phyloP scores from a whole-genome alignment of 1,140 invertebrate species.

The Lutraria rhynchaena region DNA sequence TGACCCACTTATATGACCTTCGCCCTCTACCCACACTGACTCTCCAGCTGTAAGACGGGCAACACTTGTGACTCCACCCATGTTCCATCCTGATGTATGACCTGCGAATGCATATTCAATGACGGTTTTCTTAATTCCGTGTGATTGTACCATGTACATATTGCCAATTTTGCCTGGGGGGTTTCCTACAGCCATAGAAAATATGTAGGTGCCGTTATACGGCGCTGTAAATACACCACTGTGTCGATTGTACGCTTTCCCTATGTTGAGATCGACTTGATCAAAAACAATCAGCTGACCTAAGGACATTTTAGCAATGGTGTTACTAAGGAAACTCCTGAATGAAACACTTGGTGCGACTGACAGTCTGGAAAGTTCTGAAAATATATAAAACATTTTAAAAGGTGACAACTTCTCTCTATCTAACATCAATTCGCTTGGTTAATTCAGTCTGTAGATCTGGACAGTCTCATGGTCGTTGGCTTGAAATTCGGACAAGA shows the following conservation, averaged over 20 bases:
- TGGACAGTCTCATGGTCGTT: no score
- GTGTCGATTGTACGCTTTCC: slow-evolving; percentile 34
- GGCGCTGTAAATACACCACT: slow-evolving; percentile 39
- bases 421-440: no score
- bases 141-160: not conserved
- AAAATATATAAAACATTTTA: no score
- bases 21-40: slow-evolving; percentile 19
- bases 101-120: slow-evolving; percentile 20
- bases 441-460: no score
- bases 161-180: not conserved
- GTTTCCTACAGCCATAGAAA: slow-evolving; percentile 18
- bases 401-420: no score
- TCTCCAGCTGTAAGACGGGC: not conserved
- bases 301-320: not conserved
- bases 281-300: slow-evolving; percentile 31
- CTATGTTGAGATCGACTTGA: slow-evolving; percentile 20
- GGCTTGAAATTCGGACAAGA: no score
- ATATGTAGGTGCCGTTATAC: slow-evolving; percentile 29
- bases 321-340: not conserved
- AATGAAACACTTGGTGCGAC: no score
- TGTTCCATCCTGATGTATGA: slow-evolving; percentile 25
- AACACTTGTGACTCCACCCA: slow-evolving; percentile 14
- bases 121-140: not conserved
- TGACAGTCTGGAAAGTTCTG: no score
- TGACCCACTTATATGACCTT: no score